phyloP scores from a whole-genome alignment of 1,140 invertebrate genomes.

The Pogonomyrmex barbatus region DNA sequence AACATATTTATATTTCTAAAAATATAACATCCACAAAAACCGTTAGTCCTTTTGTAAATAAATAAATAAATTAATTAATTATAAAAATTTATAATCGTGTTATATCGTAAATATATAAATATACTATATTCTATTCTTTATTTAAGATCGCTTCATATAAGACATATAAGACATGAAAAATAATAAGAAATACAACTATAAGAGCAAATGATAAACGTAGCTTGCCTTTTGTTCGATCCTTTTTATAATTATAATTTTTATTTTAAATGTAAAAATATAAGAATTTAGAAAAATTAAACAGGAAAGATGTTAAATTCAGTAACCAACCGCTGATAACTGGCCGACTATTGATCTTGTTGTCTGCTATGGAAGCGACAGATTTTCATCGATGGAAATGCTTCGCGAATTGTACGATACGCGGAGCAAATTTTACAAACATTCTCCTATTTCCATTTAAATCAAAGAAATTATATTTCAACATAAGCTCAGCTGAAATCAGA shows the following conservation, averaged over 20 bases:
- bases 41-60: background rate
- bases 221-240: background rate
- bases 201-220: slow-evolving; percentile 2
- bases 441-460: slow-evolving; percentile 17
- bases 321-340: background rate
- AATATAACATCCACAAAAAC: background rate
- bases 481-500: slow-evolving; percentile 77
- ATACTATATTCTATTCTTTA: background rate
- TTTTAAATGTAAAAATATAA: no score
- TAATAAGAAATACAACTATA: background rate
- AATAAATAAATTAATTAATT: background rate
- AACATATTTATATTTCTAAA: background rate
- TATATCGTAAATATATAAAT: slow-evolving; percentile 3
- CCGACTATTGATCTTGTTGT: slow-evolving; percentile 11
- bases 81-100: background rate
- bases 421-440: background rate
- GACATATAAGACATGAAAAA: background rate
- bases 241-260: background rate
- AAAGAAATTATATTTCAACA: background rate
- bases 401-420: background rate
- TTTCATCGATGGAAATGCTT: slow-evolving; percentile 3
- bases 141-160: background rate
- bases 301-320: no score
- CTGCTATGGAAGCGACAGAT: background rate
- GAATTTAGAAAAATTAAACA: background rate